phyloP scores from a whole-genome alignment of 2,888 invertebrate genomes.

The Nudaria mundana region DNA sequence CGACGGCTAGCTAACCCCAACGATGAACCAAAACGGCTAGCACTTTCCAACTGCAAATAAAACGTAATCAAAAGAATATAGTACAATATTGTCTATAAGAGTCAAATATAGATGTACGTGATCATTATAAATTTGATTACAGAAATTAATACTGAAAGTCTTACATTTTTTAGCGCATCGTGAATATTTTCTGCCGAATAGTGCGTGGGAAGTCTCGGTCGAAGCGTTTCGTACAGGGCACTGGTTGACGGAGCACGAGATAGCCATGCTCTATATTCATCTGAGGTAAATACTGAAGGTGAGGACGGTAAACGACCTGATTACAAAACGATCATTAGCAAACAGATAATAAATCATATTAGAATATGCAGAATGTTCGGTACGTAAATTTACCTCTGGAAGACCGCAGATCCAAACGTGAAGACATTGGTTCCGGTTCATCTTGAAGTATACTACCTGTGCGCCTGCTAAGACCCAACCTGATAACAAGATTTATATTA shows the following conservation, averaged over 20 bases:
- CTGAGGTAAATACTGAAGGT: slow-evolving; percentile 90
- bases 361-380: background rate
- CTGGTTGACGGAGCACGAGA: slow-evolving; percentile 94
- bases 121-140: background rate
- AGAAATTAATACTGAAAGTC: slow-evolving; percentile 25
- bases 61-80: too few relatives aligned
- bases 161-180: slow-evolving; percentile 91
- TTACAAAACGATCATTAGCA: slow-evolving; percentile 24
- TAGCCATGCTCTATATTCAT: slow-evolving; percentile 96
- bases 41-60: slow-evolving; percentile 71
- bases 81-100: too few relatives aligned
- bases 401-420: slow-evolving; percentile 74
- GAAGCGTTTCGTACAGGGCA: slow-evolving; percentile 94
- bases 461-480: slow-evolving; percentile 66
- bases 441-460: slow-evolving; percentile 73
- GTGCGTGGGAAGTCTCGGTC: slow-evolving; percentile 87
- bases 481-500: slow-evolving; percentile 25
- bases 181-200: slow-evolving; percentile 96
- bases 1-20: slow-evolving; percentile 77
- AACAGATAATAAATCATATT: background rate
- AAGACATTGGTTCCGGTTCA: slow-evolving; percentile 73
- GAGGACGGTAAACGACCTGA: slow-evolving; percentile 72
- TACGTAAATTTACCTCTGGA: slow-evolving; percentile 68
- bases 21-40: slow-evolving; percentile 83
- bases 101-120: too few relatives aligned